phyloP scores from a whole-genome alignment of 2,797 vertebrate genomes.

The Parambassis ranga region DNA sequence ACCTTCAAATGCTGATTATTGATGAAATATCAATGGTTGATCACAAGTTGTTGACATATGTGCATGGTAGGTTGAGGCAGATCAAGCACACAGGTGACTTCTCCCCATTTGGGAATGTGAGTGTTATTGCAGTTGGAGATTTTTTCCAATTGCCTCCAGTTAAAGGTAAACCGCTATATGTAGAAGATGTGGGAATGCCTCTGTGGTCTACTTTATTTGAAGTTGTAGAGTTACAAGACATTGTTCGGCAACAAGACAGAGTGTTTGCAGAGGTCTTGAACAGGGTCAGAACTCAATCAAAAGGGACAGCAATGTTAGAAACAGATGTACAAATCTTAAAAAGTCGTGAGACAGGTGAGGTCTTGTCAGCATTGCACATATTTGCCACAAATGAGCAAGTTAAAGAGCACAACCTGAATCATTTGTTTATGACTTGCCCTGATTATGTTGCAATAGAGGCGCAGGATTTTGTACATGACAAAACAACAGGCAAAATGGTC shows the following conservation, averaged over 20 bases:
- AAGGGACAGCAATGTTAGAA: not conserved
- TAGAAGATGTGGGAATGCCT: not conserved
- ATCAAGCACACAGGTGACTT: slow-evolving; percentile 19
- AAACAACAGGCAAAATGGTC: no score
- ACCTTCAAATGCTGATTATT: slow-evolving; percentile 30
- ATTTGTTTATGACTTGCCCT: not conserved
- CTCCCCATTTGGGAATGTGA: not conserved
- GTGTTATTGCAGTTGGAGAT: not conserved
- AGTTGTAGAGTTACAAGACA: not conserved
- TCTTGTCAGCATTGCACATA: not conserved
- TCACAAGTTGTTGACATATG: slow-evolving; percentile 15
- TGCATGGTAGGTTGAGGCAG: slow-evolving; percentile 21
- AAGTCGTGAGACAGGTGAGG: not conserved
- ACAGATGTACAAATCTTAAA: not conserved
- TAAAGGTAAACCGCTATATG: not conserved
- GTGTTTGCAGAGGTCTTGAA: not conserved
- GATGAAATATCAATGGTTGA: slow-evolving; percentile 46
- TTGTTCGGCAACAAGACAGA: not conserved
- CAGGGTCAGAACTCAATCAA: not conserved
- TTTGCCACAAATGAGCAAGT: not conserved
- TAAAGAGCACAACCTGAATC: not conserved
- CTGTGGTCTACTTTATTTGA: not conserved
- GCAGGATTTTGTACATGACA: not conserved
- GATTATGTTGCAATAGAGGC: not conserved
- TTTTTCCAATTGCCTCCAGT: not conserved